Base-by-base conservation (phyloP, 2,797 vertebrate genomes). In the Danio choprae region DNA sequence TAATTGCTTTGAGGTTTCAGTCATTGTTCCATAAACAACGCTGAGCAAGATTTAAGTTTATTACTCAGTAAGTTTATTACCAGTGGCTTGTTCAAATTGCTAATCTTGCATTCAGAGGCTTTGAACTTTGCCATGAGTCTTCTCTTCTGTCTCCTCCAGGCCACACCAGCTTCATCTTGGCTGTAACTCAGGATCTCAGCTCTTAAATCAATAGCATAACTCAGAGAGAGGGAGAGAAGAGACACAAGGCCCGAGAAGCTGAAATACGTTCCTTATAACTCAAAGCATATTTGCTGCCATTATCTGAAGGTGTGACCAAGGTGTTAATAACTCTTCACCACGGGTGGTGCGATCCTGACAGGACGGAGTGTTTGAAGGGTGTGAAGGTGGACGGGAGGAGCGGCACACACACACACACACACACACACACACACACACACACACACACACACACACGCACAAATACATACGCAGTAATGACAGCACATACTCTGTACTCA, bases 231-330 rank as follows among this genome's bases (percentile, higher is more conserved):
- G 41, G 76, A 67, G 59, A 36, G 76, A 70, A 74, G 43, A 77
- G 60, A 85, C 81, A 82, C 38, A 50, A 65, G 73, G 69, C 81
- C 79, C 60, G 84, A 76, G 80, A 84, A 73, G 50, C 65, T 80
- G 82, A 80, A 79, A 84, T 83, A 84, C 77, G 72, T 76, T 55
- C 65, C 69, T 50, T 77, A 86, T 88, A 86, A 87, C 80, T 89
- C 85, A 85, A 79, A 75, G 77, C 79, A 75, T 81, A 79, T 84
- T 86, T 86, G 68, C 85, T 83, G 83, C 79, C 86, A 82, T 88
- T 88, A 86, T 80, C 84, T 85, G 82, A 84, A 84, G 62, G 63
- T 51, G 4, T 77, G 81, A 88, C 86, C 81, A 82, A 73, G 78
- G 78, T 77, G 89, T 89, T 81, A 86, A 88, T 87, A 87, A 80